Conservation (phyloP, 2,797 vertebrate genomes). For the Pseudochirops cupreus region DNA sequence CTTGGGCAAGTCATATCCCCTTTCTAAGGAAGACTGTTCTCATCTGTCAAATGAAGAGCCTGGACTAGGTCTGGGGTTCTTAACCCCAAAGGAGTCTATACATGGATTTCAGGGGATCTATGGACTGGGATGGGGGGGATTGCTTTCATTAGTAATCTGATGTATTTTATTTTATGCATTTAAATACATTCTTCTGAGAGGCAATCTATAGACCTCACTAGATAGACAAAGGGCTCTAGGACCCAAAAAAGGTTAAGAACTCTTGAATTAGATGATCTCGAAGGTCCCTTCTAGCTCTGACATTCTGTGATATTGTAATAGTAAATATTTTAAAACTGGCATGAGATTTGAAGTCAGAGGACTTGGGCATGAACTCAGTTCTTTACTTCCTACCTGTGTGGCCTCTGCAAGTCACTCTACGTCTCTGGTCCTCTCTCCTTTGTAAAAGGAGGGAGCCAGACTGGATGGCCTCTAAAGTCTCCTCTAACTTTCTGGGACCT, state of each 20-base stretch:
- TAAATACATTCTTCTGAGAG: neutral
- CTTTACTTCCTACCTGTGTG: neutral
- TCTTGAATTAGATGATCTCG: neutral
- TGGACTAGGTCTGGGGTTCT: neutral
- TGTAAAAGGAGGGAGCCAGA: neutral
- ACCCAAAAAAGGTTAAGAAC: neutral
- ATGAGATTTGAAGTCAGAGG: neutral
- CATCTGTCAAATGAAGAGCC: neutral
- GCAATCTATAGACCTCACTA: neutral
- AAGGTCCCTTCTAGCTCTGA: neutral
- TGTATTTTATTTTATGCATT: neutral
- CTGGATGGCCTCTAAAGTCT: neutral
- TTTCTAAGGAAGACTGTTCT: neutral
- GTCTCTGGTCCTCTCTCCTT: neutral
- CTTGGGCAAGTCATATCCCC: neutral
- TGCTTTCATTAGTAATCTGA: neutral
- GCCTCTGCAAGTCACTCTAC: neutral
- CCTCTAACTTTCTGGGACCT: neutral
- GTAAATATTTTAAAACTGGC: neutral
- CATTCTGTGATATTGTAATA: neutral
- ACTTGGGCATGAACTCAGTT: neutral
- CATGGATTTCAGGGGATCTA: neutral
- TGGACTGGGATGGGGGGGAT: neutral
- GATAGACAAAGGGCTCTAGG: neutral
- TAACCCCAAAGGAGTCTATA: neutral